Conservation (phyloP, 1,140 invertebrate species). For the Sarcophaga peregrina region DNA sequence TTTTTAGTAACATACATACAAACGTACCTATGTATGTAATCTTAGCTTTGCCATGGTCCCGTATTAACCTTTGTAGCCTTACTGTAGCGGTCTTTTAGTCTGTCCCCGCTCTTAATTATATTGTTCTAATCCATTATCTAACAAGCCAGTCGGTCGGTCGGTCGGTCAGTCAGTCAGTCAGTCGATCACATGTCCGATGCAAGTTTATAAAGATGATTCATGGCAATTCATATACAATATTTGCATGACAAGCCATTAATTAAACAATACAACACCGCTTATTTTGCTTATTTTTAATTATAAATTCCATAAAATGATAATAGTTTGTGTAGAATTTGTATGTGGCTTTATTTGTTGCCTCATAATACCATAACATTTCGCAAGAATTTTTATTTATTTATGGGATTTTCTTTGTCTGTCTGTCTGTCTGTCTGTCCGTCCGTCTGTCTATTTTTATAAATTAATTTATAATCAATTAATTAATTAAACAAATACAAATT, state of each 20-base stretch:
- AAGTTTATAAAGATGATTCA: background rate
- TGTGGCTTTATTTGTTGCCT: no score
- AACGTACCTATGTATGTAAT: background rate
- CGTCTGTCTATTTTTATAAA: background rate
- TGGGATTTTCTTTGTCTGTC: background rate
- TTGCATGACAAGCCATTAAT: conserved; percentile 14
- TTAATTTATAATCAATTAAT: conserved; percentile 12
- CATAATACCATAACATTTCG: background rate
- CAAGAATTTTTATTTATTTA: background rate
- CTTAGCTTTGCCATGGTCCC: background rate
- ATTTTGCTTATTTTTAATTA: background rate
- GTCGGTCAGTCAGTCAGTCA: background rate
- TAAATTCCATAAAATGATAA: background rate
- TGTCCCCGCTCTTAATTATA: background rate
- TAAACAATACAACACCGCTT: background rate
- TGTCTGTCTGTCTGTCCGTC: background rate
- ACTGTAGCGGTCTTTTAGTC: background rate
- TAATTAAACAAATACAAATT: background rate
- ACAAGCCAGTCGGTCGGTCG: background rate
- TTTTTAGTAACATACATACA: no score
- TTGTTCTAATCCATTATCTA: background rate
- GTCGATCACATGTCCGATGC: background rate
- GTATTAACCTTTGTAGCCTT: no score
- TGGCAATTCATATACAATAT: background rate
- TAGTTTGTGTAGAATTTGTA: background rate